Evolutionary conservation across 2,797 vertebrate species (phyloP), one percentile per base, ranked within the genome.

Genomic region (Tragelaphus eurycerus): DNA sequence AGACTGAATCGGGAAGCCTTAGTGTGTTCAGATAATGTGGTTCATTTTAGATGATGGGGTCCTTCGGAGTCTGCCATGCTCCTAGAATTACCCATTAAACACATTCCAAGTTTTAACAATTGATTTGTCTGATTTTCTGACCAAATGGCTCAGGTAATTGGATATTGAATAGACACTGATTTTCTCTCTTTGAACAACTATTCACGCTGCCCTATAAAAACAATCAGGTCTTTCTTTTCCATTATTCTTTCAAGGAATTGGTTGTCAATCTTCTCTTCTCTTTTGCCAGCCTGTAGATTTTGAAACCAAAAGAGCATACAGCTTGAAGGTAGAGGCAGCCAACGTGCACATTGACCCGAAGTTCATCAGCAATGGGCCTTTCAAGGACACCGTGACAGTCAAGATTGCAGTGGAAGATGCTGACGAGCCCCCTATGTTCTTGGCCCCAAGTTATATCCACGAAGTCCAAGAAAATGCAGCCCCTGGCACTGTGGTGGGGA

Each of bases 401-500:
- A 99, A 99, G 99, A 99, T 99, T 12, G 98, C 99, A 0, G 99
- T 99, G 96, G 99, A 99, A 98, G 99, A 99, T 55, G 99, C 99
- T 6, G 99, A 99, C 1, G 99, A 99, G 97, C 99, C 99, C 1
- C 99, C 99, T 0, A 99, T 99, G 94, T 99, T 99, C 98, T 98
- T 99, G 95, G 99, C 99, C 86, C 98, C 99, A 74, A 98, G 98
- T 97, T 99, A 99, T 60, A 99, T 98, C 29, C 99, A 99, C 3
- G 99, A 99, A 99, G 99, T 99, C 48, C 99, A 99, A 97, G 99
- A 99, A 98, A 99, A 99, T 3, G 99, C 99, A 25, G 99, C 99
- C 1, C 98, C 99, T 86, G 99, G 99, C 86, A 99, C 99, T 14
- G 94, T 98, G 97, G 99, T 99, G 97, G 99, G 99, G 46, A 99